phyloP scores from a whole-genome alignment of 2,888 invertebrate genomes.

The Eupithecia subumbrata region DNA sequence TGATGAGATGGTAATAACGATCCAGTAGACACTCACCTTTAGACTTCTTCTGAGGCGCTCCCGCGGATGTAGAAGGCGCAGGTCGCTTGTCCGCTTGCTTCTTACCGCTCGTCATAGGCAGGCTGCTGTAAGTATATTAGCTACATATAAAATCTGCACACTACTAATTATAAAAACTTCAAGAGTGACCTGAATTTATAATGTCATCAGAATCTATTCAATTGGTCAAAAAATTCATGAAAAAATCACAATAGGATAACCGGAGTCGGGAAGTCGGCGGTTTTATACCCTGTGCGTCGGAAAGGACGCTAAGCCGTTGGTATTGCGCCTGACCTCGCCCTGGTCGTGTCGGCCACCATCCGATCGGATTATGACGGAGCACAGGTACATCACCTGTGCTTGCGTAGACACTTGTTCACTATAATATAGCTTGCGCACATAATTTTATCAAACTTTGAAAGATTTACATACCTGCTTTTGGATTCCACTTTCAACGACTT shows the following conservation, averaged over 20 bases:
- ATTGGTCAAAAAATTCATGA: neutral
- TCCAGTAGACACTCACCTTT: slow-evolving; percentile 47
- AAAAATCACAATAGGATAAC: too few species aligned
- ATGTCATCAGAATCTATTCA: neutral
- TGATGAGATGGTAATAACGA: too few species aligned
- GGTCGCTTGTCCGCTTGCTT: slow-evolving; percentile 40
- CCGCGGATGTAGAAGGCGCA: slow-evolving; percentile 27
- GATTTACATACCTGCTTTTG: slow-evolving; percentile 20
- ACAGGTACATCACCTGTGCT: too few species aligned
- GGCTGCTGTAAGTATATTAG: slow-evolving; percentile 25
- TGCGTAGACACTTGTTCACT: too few species aligned
- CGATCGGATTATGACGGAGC: too few species aligned
- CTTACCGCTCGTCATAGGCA: slow-evolving; percentile 22
- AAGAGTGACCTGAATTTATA: too few species aligned
- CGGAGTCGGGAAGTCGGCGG: too few species aligned
- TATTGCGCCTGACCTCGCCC: too few species aligned
- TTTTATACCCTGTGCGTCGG: too few species aligned
- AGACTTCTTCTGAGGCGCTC: slow-evolving; percentile 55
- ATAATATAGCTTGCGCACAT: too few species aligned
- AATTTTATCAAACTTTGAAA: neutral
- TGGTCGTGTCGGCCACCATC: too few species aligned
- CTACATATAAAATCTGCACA: neutral
- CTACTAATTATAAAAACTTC: neutral
- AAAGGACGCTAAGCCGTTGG: too few species aligned
- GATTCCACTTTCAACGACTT: slow-evolving; percentile 38